These are phyloP conservation scores for Martes martes DNA, from an alignment of 2,113 vertebrate species.

Conservation along the genomic window DNA sequence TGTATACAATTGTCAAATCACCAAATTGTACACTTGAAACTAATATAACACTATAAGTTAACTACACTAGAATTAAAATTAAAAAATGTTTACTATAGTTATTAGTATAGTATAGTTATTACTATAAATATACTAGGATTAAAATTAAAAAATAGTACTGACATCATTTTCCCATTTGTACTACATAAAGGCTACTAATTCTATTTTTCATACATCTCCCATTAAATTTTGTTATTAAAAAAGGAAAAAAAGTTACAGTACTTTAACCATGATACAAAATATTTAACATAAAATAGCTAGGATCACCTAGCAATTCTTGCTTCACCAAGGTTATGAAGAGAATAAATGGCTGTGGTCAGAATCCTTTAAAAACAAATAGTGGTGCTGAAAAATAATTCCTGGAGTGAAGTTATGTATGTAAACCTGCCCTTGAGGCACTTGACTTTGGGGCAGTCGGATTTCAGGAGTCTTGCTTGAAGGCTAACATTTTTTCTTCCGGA, in stretches of 20 bases:
- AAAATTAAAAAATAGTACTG: neutral
- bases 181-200: neutral
- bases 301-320: neutral
- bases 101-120: too few relatives aligned
- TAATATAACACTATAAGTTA: neutral
- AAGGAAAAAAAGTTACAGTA: neutral
- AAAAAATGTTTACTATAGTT: too few relatives aligned
- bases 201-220: neutral
- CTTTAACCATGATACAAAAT: neutral
- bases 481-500: neutral
- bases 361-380: neutral
- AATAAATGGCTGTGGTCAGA: neutral
- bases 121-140: neutral
- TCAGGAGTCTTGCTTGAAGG: neutral
- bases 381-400: neutral
- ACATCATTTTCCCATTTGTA: neutral
- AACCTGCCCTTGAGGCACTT: neutral
- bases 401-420: neutral
- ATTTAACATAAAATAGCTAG: neutral
- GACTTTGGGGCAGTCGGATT: neutral
- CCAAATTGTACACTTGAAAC: neutral
- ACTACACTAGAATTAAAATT: neutral
- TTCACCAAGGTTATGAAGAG: neutral
- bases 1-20: neutral
- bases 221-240: neutral